These are phyloP conservation scores for Junco hyemalis DNA, from an alignment of 2,113 vertebrate genomes.

Conservation along the genomic window DNA sequence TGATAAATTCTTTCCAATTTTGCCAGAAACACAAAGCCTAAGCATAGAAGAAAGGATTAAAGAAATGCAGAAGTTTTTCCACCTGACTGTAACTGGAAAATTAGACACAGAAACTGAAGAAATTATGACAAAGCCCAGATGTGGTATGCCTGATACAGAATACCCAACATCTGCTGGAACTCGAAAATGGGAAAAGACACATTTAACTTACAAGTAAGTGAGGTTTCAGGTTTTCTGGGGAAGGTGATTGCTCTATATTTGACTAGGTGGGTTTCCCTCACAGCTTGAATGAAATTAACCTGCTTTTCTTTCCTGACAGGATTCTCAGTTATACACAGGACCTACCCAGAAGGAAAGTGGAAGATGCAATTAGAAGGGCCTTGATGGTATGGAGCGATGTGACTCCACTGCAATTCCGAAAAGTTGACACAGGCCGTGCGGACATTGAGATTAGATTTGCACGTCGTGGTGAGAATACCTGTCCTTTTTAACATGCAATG, in stretches of 20 bases:
- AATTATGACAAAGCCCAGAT: conserved; percentile 63
- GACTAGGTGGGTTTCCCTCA: background rate
- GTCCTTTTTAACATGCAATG: background rate
- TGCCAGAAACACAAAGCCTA: too few species aligned
- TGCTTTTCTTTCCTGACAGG: conserved; percentile 25
- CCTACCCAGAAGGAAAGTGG: background rate
- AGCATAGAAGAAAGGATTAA: conserved; percentile 62
- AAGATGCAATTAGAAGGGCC: conserved; percentile 56
- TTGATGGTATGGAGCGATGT: conserved; percentile 67
- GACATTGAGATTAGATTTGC: conserved; percentile 75
- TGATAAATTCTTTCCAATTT: conserved; percentile 59
- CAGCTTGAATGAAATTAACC: background rate
- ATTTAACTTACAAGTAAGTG: conserved; percentile 75
- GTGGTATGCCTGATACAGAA: conserved; percentile 67
- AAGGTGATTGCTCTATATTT: background rate
- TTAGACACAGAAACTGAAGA: conserved; percentile 12
- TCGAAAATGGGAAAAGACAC: conserved; percentile 58
- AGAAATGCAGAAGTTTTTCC: conserved; percentile 74
- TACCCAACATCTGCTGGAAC: background rate
- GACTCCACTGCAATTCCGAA: conserved; percentile 61
- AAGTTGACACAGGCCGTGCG: accelerated
- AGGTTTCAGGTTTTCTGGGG: background rate
- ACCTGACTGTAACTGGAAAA: conserved; percentile 67
- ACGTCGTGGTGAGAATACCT: conserved; percentile 46
- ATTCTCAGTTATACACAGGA: conserved; percentile 64